Conservation (phyloP, 2,113 vertebrate genomes). For the Microtus oregoni region DNA sequence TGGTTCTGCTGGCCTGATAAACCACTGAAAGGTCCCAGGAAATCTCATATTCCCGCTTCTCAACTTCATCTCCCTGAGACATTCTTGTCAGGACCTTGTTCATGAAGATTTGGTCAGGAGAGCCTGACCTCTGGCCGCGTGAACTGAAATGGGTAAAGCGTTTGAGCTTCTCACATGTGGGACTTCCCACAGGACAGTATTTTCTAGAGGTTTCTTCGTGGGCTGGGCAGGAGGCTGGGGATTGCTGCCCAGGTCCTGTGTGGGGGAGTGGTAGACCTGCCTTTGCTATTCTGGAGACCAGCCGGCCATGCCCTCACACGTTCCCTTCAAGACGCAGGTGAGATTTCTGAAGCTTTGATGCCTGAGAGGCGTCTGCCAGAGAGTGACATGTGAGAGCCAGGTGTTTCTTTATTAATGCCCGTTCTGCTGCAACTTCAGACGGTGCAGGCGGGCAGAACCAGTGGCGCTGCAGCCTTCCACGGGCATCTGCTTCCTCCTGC, state of each 20-base stretch:
- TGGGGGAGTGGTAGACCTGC: background rate
- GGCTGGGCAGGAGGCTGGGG: background rate
- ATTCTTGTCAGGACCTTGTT: conserved; percentile 37
- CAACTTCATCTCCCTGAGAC: conserved; percentile 35
- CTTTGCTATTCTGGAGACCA: background rate
- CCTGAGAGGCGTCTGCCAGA: background rate
- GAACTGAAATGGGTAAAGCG: background rate
- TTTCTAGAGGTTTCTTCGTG: background rate
- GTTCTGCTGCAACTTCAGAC: background rate
- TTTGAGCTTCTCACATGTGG: background rate
- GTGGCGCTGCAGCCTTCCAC: background rate
- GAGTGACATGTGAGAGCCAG: background rate
- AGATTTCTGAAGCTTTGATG: background rate
- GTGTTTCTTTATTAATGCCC: background rate
- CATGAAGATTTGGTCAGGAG: conserved; percentile 54
- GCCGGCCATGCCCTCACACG: background rate
- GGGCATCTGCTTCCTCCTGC: conserved; percentile 20
- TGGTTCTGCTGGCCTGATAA: conserved; percentile 43
- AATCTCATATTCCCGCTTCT: conserved; percentile 55
- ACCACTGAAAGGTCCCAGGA: conserved; percentile 39
- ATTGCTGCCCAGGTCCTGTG: background rate
- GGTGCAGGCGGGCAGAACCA: too few species aligned
- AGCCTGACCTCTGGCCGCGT: background rate
- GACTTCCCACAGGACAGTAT: too few species aligned
- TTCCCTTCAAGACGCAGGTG: background rate